Evolutionary conservation across 2,797 vertebrate genomes (phyloP).

Genomic region (Rhynchotus rufescens): DNA sequence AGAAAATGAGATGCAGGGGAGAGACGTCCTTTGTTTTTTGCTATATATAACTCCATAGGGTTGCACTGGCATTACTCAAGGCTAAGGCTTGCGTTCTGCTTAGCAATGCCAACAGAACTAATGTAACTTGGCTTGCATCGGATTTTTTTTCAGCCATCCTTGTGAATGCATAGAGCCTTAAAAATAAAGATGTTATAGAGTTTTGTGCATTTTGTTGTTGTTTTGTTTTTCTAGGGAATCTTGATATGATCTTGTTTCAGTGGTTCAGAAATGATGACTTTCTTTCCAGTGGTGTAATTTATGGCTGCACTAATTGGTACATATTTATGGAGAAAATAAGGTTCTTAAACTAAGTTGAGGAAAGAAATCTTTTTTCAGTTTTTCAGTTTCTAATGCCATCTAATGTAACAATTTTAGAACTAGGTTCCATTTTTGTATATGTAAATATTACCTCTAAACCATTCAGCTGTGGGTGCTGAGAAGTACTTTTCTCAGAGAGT

Average conservation of each 20-base stretch:
- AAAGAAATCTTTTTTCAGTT: neutral
- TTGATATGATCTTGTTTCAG: neutral
- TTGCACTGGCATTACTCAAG: neutral
- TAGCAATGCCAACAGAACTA: neutral
- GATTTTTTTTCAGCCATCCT: neutral
- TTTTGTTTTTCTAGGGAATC: neutral
- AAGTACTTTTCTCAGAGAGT: neutral
- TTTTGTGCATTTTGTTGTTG: neutral
- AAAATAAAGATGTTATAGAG: neutral
- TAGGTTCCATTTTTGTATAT: neutral
- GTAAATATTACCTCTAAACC: neutral
- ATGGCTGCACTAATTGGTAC: neutral
- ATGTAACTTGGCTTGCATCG: neutral
- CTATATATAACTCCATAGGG: neutral
- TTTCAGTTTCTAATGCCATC: neutral
- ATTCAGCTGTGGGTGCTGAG: neutral
- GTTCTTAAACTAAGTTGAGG: neutral
- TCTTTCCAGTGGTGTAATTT: neutral
- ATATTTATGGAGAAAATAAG: neutral
- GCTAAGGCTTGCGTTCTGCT: neutral
- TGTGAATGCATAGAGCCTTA: neutral
- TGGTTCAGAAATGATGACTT: neutral
- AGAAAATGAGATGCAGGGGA: neutral
- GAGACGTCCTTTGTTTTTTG: neutral
- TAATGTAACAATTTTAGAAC: neutral